Evolutionary conservation across 2,797 vertebrate species (phyloP), one percentile per base, ranked within the genome.

Genomic region (Coilia nasus): DNA sequence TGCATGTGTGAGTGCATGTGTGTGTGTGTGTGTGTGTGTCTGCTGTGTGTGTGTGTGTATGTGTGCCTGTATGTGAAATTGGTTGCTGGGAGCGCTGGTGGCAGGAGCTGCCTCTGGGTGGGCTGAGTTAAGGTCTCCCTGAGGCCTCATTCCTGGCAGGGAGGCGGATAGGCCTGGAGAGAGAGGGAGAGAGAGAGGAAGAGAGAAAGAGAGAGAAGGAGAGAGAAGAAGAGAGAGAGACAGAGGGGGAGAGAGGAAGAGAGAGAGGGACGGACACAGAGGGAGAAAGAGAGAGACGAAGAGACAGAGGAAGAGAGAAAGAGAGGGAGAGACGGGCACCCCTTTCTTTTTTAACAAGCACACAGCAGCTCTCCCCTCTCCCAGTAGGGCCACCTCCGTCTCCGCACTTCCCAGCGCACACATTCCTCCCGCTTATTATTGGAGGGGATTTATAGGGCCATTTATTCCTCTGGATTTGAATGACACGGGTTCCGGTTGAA

Each of bases 381-480:
- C 67, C 67, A 6, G 31, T 17, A 35, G 31, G 67, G 28, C 62
- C 25, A 67, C 23, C 25, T 67, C 62, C 7, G 23, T 67, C 62
- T 67, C 6, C 28, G 23, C 25, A 25, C 67, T 75, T 3, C 67
- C 28, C 15, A 75, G 67, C 10, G 23, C 3, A 64, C 19, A 12
- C 62, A 97, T 97, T 97, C 96, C 96, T 95, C 92, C 91, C 94
- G 95, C 96, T 96, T 97, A 96, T 97, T 97, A 97, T 96, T 97
- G 95, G 94, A 96, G 96, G 92, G 93, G 96, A 97, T 97, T 97
- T 97, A 97, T 96, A 96, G 96, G 96, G 95, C 96, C 96, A 97
- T 98, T 97, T 96, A 96, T 97, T 97, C 97, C 94, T 95, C 96
- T 95, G 95, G 95, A 96, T 97, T 95, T 95, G 96, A 96, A 97